phyloP scores from a whole-genome alignment of 2,113 vertebrate species.

The Cnemophilus loriae region DNA sequence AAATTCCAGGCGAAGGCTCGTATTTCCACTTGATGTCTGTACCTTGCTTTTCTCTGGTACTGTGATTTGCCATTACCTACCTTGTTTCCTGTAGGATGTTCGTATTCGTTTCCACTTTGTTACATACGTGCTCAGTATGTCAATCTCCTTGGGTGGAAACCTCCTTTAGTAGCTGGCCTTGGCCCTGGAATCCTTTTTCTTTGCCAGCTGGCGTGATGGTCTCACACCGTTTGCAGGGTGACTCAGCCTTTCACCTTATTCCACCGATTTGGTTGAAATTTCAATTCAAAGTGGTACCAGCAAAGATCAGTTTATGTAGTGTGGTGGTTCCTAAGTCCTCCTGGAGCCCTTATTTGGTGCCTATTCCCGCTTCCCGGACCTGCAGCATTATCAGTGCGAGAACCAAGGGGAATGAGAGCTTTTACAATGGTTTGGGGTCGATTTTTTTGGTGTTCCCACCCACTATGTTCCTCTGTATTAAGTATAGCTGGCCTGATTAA shows the following conservation, averaged over 20 bases:
- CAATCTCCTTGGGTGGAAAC: neutral
- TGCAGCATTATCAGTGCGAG: rapidly evolving
- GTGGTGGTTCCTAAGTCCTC: neutral
- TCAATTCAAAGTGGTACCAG: neutral
- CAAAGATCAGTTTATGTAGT: neutral
- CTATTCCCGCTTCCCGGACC: neutral
- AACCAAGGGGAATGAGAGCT: neutral
- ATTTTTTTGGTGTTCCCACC: too few species aligned
- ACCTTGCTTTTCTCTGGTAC: neutral
- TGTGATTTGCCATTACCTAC: neutral
- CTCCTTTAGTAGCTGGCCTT: neutral
- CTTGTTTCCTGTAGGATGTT: neutral
- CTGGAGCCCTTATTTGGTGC: rapidly evolving
- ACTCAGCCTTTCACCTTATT: neutral
- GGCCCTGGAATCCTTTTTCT: neutral
- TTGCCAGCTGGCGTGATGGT: neutral
- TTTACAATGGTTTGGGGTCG: neutral
- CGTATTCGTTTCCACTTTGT: rapidly evolving
- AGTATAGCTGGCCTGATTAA: too few species aligned
- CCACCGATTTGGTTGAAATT: neutral
- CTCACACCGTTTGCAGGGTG: rapidly evolving
- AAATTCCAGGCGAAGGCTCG: neutral
- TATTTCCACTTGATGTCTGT: rapidly evolving
- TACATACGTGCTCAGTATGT: rapidly evolving
- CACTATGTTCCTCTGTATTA: rapidly evolving